Percentiles rank a stretch among this genome's conserved stretches.
phyloP scores from a whole-genome alignment of 2,888 invertebrate genomes.

The Biston stratarius region DNA sequence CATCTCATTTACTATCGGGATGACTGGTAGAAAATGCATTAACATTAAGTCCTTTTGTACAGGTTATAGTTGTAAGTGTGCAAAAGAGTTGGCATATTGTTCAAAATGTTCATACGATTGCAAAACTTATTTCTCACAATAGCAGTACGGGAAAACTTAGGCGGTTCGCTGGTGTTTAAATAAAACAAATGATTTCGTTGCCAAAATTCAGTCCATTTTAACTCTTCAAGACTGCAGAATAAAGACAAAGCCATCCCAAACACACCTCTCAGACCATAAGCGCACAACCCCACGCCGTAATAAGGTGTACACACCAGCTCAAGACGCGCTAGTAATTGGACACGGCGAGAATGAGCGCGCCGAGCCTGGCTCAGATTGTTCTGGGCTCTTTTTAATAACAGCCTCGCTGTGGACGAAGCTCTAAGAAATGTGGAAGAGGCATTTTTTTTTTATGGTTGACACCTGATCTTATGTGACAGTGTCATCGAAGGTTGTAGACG shows the following conservation, averaged over 20 bases:
- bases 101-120: too few species aligned
- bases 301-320: constrained; percentile 35
- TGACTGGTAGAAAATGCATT: too few species aligned
- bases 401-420: constrained; percentile 7
- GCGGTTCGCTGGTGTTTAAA: too few species aligned
- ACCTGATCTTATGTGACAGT: too few species aligned
- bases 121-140: too few species aligned
- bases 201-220: not conserved
- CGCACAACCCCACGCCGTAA: constrained; percentile 21
- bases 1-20: too few species aligned
- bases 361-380: constrained; percentile 72
- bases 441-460: not conserved
- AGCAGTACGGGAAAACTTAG: too few species aligned
- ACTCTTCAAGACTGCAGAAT: not conserved
- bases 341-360: constrained; percentile 71
- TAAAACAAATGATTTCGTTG: not conserved
- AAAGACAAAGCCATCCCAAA: not conserved
- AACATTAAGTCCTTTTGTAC: too few species aligned
- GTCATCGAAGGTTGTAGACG: too few species aligned
- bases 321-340: constrained; percentile 68
- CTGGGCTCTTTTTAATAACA: constrained; percentile 77
- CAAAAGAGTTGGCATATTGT: too few species aligned
- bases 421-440: not conserved
- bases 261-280: constrained; percentile 26
- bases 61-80: too few species aligned